Evolutionary conservation across 2,888 invertebrate genomes (phyloP).

Genomic region (Tetrapedia diversipes): DNA sequence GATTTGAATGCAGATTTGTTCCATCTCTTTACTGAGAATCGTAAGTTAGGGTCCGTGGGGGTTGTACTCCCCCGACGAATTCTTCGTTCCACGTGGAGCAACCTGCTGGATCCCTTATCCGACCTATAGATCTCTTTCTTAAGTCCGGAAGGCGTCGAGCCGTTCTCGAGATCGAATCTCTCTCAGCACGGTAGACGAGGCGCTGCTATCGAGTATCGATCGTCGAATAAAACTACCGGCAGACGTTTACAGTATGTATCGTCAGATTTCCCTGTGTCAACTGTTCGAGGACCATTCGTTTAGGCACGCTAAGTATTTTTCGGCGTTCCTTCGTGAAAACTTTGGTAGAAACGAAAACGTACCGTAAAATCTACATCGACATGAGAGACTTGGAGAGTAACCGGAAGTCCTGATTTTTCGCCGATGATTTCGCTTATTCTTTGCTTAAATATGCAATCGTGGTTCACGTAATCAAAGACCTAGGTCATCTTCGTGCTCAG

Average conservation of each 20-base stretch:
- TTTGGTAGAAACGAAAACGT: constrained; percentile 3
- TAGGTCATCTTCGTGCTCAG: too few relatives aligned
- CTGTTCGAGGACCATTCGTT: constrained; percentile 21
- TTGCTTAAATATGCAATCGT: not conserved
- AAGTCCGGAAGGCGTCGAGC: constrained; percentile 48
- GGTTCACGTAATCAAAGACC: too few relatives aligned
- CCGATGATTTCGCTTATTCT: constrained; percentile 1
- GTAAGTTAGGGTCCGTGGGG: too few relatives aligned
- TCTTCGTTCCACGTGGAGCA: constrained; percentile 41
- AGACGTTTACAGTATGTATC: constrained; percentile 32
- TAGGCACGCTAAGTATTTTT: not conserved
- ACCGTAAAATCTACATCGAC: constrained; percentile 8
- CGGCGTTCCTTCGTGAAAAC: constrained; percentile 12
- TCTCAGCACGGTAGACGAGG: constrained; percentile 27
- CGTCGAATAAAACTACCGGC: constrained; percentile 44
- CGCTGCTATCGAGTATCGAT: constrained; percentile 56
- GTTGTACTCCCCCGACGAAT: constrained; percentile 11
- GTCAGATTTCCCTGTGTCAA: constrained; percentile 54
- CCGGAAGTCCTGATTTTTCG: not conserved
- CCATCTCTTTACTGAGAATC: too few relatives aligned
- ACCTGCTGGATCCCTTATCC: constrained; percentile 59
- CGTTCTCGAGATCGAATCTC: constrained; percentile 47
- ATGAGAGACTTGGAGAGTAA: constrained; percentile 1
- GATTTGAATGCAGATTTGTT: too few relatives aligned
- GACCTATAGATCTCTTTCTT: constrained; percentile 43